A percentile compares a stretch with the other conserved stretches of the same genome.
Evolutionary conservation across 2,113 vertebrate species (phyloP).

Genomic region (Arothron firmamentum): DNA sequence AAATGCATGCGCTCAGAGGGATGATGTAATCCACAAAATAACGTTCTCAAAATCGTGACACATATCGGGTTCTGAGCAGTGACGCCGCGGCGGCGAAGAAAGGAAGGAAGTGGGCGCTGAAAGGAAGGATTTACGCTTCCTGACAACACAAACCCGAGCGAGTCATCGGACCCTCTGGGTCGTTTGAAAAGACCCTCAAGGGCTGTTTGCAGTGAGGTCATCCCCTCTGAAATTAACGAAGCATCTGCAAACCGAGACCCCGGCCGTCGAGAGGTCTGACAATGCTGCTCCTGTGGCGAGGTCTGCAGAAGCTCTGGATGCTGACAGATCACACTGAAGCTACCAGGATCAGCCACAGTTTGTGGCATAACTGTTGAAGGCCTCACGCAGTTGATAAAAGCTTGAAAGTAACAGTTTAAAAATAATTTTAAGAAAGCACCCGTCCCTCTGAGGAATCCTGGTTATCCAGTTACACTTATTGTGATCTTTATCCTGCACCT

Average conservation of each 20-base stretch:
- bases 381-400: constrained; percentile 8
- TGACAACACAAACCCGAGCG: constrained; percentile 44
- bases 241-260: constrained; percentile 8
- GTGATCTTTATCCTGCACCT: constrained; percentile 38
- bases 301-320: constrained; percentile 4
- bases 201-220: constrained; percentile 52
- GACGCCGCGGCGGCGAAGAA: constrained; percentile 8
- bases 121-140: constrained; percentile 42
- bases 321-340: constrained; percentile 9
- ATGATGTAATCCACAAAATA: constrained; percentile 66
- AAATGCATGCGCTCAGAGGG: constrained; percentile 42
- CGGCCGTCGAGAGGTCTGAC: constrained; percentile 4
- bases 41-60: constrained; percentile 57
- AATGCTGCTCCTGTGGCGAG: neutral
- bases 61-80: constrained; percentile 34
- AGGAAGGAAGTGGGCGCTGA: constrained; percentile 26
- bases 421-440: constrained; percentile 2
- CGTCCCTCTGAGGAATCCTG: constrained; percentile 26
- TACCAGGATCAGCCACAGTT: constrained; percentile 25
- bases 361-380: neutral
- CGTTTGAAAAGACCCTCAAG: constrained; percentile 32
- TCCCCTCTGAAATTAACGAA: constrained; percentile 49
- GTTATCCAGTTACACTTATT: constrained; percentile 27
- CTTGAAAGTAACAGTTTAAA: constrained; percentile 21
- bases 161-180: constrained; percentile 48